These are phyloP conservation scores for Enteromius unitaeniatus DNA, from an alignment of 2,797 vertebrate species.

Conservation along the genomic window DNA sequence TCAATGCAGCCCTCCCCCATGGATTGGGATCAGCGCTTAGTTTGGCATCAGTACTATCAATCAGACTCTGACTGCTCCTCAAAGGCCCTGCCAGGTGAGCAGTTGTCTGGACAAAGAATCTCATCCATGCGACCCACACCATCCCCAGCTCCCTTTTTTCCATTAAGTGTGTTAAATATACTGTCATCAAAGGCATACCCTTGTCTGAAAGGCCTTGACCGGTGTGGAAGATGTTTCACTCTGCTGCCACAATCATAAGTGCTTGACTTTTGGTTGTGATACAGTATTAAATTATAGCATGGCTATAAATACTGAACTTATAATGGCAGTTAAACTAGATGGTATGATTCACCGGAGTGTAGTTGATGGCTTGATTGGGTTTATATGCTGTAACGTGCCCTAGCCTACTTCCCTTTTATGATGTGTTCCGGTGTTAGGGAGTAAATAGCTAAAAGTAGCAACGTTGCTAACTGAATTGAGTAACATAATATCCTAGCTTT, in stretches of 20 bases:
- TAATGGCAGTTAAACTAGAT: constrained; percentile 27
- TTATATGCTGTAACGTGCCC: constrained; percentile 14
- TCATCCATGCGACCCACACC: constrained; percentile 48
- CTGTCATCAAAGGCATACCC: constrained; percentile 49
- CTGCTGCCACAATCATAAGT: constrained; percentile 28
- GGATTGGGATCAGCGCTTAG: constrained; percentile 29
- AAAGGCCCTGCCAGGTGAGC: constrained; percentile 57
- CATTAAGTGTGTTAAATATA: constrained; percentile 56
- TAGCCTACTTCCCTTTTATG: constrained; percentile 2
- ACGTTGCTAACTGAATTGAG: neutral
- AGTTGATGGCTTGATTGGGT: constrained; percentile 28
- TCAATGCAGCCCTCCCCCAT: constrained; percentile 22
- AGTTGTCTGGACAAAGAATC: constrained; percentile 49
- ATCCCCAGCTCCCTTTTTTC: constrained; percentile 48
- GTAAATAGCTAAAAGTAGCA: constrained; percentile 3
- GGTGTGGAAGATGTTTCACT: constrained; percentile 34
- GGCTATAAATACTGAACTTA: constrained; percentile 45
- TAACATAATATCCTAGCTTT: neutral
- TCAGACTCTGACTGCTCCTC: constrained; percentile 46
- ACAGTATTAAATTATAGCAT: constrained; percentile 42
- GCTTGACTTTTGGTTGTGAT: constrained; percentile 34
- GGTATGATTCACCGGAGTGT: neutral
- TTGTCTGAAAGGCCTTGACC: constrained; percentile 46
- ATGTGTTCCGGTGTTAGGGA: neutral
- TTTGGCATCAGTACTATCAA: constrained; percentile 43